Evolutionary conservation across 2,113 vertebrate genomes (phyloP).

Genomic region (Daphoenositta chrysoptera): DNA sequence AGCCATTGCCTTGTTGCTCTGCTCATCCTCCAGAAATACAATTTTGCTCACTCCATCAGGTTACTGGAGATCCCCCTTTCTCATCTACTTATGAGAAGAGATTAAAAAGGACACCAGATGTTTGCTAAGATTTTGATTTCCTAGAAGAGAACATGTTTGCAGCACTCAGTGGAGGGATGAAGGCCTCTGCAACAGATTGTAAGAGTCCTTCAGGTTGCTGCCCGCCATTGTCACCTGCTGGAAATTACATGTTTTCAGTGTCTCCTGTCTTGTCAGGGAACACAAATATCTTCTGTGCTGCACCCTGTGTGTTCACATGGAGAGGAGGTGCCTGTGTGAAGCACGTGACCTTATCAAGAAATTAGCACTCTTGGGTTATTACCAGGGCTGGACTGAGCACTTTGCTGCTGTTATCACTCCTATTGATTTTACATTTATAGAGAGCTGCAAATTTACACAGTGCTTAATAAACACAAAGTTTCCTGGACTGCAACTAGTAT

Average conservation of each 20-base stretch:
- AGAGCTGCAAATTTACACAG: conserved; percentile 50
- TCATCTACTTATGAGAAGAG: neutral
- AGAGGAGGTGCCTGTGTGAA: neutral
- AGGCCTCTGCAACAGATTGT: neutral
- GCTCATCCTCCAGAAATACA: neutral
- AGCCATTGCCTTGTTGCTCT: rapidly evolving
- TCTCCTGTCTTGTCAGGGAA: neutral
- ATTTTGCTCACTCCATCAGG: neutral
- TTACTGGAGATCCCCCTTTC: neutral
- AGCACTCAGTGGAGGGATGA: neutral
- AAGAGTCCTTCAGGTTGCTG: neutral
- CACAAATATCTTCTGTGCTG: neutral
- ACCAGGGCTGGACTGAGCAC: conserved; percentile 10
- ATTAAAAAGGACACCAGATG: neutral
- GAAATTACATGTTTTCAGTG: neutral
- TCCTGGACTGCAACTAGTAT: conserved; percentile 4
- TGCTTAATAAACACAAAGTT: conserved; percentile 40
- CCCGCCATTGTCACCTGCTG: neutral
- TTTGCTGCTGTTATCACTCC: conserved; percentile 44
- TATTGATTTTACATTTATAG: conserved; percentile 61
- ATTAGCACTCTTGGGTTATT: neutral
- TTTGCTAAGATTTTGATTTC: neutral
- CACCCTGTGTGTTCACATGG: neutral
- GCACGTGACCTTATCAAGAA: conserved; percentile 24
- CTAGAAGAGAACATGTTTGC: neutral